Evolutionary conservation across 2,888 invertebrate genomes (phyloP), one percentile per base, ranked within the genome.

Genomic region (Phortica magna): DNA sequence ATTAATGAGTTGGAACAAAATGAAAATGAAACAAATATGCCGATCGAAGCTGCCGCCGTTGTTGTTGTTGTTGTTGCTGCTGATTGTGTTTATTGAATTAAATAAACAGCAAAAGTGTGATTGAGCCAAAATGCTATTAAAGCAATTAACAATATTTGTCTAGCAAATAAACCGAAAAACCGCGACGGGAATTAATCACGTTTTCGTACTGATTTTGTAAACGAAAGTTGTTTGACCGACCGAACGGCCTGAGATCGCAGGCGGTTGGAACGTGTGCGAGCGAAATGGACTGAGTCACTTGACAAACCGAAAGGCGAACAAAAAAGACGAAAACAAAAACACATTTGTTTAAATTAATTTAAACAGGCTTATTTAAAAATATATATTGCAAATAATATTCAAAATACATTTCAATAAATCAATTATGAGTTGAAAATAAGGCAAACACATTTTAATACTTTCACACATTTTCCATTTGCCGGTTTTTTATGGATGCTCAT

Each of bases 91-190:
- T 9, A 48, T 48, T 48, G 7, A 48, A 48, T 48, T 48, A 48
- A 59, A 7, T 59, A 59, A 59, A n/a, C 59, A 59, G 2, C 7
- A 7, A 59, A 59, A 59, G 7, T 17, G n/a, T 17, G n/a, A 59
- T n/a, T 59, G n/a, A n/a, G n/a, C 7, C 59, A 68, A 75, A 68
- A 39, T 59, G 57, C 42, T 68, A 68, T 65, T 67, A 75, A 68
- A 55, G 68, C 74, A 67, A 75, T 75, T 75, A 75, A 71, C 19
- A 68, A 70, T 31, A 31, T 70, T 70, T 59, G 22, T 14, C 9
- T 12, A 12, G 48, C 59, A 19, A 59, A 59, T 0, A 59, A 59
- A 5, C 59, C 48, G 19, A 14, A 41, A 70, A 70, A 31, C 31
- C 19, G 53, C 70, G 22, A 70, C 39, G 42, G 22, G 55, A 71